phyloP scores from a whole-genome alignment of 2,888 invertebrate genomes.

The Trimorus sp. region DNA sequence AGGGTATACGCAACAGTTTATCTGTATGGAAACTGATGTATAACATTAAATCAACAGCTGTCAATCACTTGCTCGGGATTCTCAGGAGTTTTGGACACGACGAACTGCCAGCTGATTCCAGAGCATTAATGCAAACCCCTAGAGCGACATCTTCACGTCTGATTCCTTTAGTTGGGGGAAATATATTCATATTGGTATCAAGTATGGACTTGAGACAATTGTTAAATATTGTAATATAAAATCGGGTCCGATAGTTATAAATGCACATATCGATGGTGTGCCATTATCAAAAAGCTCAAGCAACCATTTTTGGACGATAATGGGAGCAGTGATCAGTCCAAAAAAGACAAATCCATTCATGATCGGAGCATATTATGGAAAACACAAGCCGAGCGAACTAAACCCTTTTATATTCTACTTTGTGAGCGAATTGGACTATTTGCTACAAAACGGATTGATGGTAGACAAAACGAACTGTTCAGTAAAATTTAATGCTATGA shows the following conservation, averaged over 20 bases:
- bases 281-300: conserved; percentile 29
- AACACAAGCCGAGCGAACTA: conserved; percentile 15
- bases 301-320: conserved; percentile 33
- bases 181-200: no score
- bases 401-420: conserved; percentile 20
- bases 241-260: not conserved
- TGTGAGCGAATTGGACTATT: conserved; percentile 13
- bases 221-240: no score
- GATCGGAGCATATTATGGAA: conserved; percentile 33
- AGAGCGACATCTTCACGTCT: no score
- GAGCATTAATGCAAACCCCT: no score
- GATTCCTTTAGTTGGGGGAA: no score
- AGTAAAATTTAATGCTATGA: conserved; percentile 15
- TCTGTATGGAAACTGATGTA: no score
- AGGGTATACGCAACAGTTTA: no score
- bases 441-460: conserved; percentile 1
- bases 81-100: no score
- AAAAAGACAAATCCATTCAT: conserved; percentile 18
- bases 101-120: no score
- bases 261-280: conserved; percentile 41
- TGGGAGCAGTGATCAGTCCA: conserved; percentile 8
- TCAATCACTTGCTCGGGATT: no score
- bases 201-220: no score
- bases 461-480: not conserved
- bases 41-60: no score